Conservation (phyloP, 1,140 invertebrate species). For the Cotesia glomerata region DNA sequence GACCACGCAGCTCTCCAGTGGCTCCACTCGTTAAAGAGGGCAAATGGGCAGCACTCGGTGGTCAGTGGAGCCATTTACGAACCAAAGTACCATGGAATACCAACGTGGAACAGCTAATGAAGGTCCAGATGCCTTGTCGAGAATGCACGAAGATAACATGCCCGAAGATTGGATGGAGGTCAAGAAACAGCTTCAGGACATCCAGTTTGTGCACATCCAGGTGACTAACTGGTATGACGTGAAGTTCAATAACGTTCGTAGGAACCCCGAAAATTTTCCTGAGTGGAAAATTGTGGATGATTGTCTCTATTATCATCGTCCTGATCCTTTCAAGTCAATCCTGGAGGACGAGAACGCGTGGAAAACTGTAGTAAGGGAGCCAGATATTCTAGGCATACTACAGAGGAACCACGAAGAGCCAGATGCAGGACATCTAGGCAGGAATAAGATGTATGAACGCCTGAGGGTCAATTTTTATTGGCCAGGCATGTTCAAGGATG, state of each 20-base stretch:
- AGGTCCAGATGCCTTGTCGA: not conserved
- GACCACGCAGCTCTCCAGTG: slow-evolving; percentile 7
- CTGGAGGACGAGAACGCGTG: slow-evolving; percentile 31
- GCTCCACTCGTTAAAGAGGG: not conserved
- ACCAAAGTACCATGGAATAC: not conserved
- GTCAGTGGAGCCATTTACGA: not conserved
- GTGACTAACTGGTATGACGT: no score
- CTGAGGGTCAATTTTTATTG: slow-evolving; percentile 33
- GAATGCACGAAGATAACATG: not conserved
- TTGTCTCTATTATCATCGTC: slow-evolving; percentile 26
- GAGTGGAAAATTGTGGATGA: slow-evolving; percentile 22
- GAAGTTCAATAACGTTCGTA: not conserved
- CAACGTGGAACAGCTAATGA: not conserved
- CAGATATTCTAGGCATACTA: not conserved
- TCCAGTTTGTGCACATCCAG: no score
- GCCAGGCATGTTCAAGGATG: slow-evolving; percentile 36
- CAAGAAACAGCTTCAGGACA: not conserved
- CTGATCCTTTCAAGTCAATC: not conserved
- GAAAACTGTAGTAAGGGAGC: slow-evolving; percentile 38
- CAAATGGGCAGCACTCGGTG: not conserved
- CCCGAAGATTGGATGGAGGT: no score
- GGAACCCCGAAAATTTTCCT: slow-evolving; percentile 24
- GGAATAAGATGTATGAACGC: slow-evolving; percentile 31
- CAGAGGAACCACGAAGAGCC: not conserved
- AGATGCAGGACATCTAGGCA: slow-evolving; percentile 31